A percentile compares a stretch with the other conserved stretches of the same genome.
Evolutionary conservation across 2,113 vertebrate genomes (phyloP).

Genomic region (Oreochromis aureus): DNA sequence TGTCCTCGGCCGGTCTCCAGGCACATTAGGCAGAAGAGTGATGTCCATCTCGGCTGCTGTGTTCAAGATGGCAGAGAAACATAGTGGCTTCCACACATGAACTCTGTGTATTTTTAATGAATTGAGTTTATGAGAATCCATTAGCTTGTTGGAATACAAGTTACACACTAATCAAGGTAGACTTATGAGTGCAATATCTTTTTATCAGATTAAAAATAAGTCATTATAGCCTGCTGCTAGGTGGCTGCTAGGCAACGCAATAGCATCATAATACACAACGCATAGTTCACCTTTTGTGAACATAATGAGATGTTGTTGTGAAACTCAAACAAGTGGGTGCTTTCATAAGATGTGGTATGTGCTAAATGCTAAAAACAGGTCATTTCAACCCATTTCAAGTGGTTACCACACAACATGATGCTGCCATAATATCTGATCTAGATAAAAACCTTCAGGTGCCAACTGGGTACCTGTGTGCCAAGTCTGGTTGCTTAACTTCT

Average conservation of each 20-base stretch:
- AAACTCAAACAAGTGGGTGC: background rate
- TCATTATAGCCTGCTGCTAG: background rate
- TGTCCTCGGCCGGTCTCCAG: fast-evolving
- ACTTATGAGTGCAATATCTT: background rate
- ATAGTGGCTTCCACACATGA: background rate
- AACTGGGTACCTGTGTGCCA: background rate
- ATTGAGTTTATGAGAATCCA: background rate
- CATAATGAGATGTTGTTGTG: background rate
- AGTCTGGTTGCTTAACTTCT: background rate
- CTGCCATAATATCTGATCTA: background rate
- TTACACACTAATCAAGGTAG: background rate
- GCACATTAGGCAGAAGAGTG: background rate
- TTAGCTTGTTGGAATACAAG: background rate
- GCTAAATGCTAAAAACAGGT: background rate
- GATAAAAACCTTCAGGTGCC: background rate
- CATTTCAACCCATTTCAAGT: background rate
- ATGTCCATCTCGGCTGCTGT: background rate
- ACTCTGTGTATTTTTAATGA: background rate
- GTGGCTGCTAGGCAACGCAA: background rate
- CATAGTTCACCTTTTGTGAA: background rate
- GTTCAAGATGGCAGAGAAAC: background rate
- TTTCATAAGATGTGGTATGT: background rate
- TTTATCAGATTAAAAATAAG: background rate
- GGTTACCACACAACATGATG: background rate
- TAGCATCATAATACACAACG: background rate